A percentile compares a stretch with the other conserved stretches of the same genome.
Conservation (phyloP, 1,140 invertebrate genomes). For the Calliphora vicina region DNA sequence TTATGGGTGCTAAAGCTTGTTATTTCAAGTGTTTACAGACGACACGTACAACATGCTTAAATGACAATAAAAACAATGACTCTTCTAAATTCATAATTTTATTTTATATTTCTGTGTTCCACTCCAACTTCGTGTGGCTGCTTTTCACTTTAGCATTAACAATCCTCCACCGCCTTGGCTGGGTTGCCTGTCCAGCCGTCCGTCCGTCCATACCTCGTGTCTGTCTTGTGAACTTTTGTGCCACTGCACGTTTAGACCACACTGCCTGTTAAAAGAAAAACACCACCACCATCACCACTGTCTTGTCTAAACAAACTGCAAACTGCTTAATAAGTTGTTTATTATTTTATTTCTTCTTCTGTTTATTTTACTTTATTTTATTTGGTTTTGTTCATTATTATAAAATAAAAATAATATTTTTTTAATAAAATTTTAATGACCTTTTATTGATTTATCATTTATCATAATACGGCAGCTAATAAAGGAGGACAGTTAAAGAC, state of each 20-base stretch:
- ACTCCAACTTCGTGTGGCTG: too few relatives aligned
- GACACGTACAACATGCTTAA: conserved; percentile 25
- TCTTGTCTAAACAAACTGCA: not conserved
- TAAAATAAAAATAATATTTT: not conserved
- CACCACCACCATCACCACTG: not conserved
- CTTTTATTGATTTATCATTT: conserved; percentile 31
- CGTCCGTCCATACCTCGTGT: not conserved
- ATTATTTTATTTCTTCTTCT: not conserved
- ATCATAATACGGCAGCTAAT: conserved; percentile 15
- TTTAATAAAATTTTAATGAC: conserved; percentile 4
- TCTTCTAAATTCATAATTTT: conserved; percentile 20
- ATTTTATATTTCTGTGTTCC: not conserved
- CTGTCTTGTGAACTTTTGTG: not conserved
- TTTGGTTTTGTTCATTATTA: not conserved
- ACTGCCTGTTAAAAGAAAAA: not conserved
- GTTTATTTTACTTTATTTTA: not conserved
- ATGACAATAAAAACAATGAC: conserved; percentile 34
- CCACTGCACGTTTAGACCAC: not conserved
- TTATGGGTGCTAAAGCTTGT: conserved; percentile 33
- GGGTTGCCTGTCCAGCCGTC: not conserved
- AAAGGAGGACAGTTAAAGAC: conserved; percentile 30
- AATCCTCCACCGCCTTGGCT: not conserved
- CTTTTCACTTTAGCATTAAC: not conserved
- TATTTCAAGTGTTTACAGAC: conserved; percentile 33
- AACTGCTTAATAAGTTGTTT: not conserved